Percentiles rank a stretch among this genome's conserved stretches.
Evolutionary conservation across 2,888 invertebrate species (phyloP).

Genomic region (Macrophya annulata): DNA sequence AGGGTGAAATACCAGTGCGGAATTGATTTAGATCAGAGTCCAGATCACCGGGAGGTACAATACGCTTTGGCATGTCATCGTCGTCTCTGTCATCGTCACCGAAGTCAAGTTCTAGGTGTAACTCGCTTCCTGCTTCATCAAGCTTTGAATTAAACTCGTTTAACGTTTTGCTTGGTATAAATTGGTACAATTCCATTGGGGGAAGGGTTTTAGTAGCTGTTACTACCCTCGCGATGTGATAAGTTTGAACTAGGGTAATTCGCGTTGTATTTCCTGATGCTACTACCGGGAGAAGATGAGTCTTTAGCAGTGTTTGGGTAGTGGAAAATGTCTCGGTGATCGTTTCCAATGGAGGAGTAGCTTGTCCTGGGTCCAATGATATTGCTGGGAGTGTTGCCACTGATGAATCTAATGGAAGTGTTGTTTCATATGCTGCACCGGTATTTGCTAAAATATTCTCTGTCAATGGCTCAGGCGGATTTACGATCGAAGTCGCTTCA

Average conservation of each 20-base stretch:
- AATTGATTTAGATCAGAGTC: conserved; percentile 88
- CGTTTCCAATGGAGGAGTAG: conserved; percentile 93
- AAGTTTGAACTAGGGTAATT: conserved; percentile 93
- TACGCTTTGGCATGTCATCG: conserved; percentile 77
- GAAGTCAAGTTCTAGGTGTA: conserved; percentile 92
- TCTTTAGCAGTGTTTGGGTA: conserved; percentile 93
- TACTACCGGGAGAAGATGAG: conserved; percentile 92
- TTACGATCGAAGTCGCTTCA: conserved; percentile 80
- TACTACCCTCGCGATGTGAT: conserved; percentile 92
- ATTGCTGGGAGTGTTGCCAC: conserved; percentile 92
- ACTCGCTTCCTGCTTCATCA: conserved; percentile 94
- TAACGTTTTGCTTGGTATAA: conserved; percentile 91
- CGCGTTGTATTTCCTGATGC: conserved; percentile 88
- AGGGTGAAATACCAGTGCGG: conserved; percentile 84
- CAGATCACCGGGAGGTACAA: conserved; percentile 82
- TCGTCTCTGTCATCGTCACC: conserved; percentile 88
- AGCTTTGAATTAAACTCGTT: conserved; percentile 94
- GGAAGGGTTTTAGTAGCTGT: conserved; percentile 95
- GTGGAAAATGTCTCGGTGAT: conserved; percentile 95
- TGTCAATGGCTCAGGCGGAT: conserved; percentile 88
- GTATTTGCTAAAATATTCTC: conserved; percentile 93
- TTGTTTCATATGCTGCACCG: conserved; percentile 87
- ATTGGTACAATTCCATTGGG: conserved; percentile 93
- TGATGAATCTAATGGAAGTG: conserved; percentile 87
- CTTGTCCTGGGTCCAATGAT: conserved; percentile 87